phyloP scores from a whole-genome alignment of 1,140 invertebrate genomes.

The Pomacea maculata region DNA sequence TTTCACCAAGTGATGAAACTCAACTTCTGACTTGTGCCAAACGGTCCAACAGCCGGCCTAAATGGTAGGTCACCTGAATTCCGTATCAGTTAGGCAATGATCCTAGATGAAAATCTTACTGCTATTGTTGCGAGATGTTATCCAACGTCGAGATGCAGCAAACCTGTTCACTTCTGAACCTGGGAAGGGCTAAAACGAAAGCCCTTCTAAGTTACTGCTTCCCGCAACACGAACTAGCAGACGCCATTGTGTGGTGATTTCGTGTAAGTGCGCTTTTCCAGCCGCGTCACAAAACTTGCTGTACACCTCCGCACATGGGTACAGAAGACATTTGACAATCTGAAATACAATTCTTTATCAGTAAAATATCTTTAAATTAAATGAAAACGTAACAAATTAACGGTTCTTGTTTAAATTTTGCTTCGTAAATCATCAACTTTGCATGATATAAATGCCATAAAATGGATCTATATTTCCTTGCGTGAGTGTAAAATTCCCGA shows the following conservation, averaged over 20 bases:
- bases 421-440: no score
- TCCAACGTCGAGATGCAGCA: conserved; percentile 8
- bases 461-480: no score
- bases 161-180: conserved; percentile 23
- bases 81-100: background rate
- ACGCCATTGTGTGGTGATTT: conserved; percentile 23
- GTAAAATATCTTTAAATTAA: no score
- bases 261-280: conserved; percentile 16
- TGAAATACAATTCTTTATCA: no score
- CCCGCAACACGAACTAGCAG: conserved; percentile 15
- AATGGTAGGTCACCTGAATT: background rate
- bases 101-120: background rate
- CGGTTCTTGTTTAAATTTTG: no score
- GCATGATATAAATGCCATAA: no score
- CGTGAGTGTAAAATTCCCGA: no score
- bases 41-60: background rate
- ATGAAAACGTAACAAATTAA: no score
- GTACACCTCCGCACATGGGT: conserved; percentile 16
- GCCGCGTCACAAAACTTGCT: background rate
- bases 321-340: no score
- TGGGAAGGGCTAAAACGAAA: conserved; percentile 16
- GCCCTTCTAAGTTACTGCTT: conserved; percentile 13
- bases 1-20: conserved; percentile 12
- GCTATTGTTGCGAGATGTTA: conserved; percentile 4
- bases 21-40: background rate